phyloP scores from a whole-genome alignment of 2,113 vertebrate genomes.

The Mustela nigripes region DNA sequence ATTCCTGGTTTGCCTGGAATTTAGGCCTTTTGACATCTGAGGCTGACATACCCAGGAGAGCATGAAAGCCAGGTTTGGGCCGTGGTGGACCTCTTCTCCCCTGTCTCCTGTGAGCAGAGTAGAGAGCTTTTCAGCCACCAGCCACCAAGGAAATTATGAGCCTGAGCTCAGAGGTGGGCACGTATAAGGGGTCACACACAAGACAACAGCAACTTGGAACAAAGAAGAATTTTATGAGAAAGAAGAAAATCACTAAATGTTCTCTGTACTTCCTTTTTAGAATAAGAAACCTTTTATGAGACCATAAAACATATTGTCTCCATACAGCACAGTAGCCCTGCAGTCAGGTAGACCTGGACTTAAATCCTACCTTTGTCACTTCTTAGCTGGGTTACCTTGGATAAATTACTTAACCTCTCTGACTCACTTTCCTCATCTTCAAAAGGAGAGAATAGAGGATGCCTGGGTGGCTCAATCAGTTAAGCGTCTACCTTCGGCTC shows the following conservation, averaged over 20 bases:
- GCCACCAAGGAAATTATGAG: neutral
- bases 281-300: neutral
- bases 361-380: neutral
- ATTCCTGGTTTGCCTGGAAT: slow-evolving; percentile 82
- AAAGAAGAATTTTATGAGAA: neutral
- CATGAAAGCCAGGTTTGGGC: slow-evolving; percentile 8
- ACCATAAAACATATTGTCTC: neutral
- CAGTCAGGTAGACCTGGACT: no score
- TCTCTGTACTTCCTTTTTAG: neutral
- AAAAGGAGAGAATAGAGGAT: neutral
- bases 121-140: neutral
- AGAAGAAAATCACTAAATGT: neutral
- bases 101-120: neutral
- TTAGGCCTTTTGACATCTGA: slow-evolving; percentile 78
- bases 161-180: neutral
- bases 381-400: neutral
- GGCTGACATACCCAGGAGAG: slow-evolving; percentile 53
- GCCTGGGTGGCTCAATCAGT: neutral
- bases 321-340: neutral
- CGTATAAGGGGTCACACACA: neutral
- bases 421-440: slow-evolving; percentile 1
- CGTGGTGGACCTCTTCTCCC: neutral
- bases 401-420: neutral
- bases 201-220: slow-evolving; percentile 36
- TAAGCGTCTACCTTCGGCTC: neutral